phyloP scores from a whole-genome alignment of 2,113 vertebrate species.

The Syngnathus typhle region DNA sequence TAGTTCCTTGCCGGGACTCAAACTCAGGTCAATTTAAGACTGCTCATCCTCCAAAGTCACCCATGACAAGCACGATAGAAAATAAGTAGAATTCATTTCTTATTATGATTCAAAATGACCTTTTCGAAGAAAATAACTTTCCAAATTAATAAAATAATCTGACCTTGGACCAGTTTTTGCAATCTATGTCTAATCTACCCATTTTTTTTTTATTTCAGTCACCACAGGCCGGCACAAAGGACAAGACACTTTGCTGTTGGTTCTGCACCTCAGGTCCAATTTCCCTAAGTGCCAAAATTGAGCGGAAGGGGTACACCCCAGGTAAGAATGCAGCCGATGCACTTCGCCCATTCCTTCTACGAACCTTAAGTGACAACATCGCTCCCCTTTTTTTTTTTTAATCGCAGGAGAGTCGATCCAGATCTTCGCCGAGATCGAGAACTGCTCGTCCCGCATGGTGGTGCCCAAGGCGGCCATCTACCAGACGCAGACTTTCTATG shows the following conservation, averaged over 20 bases:
- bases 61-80: too few species aligned
- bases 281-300: slow-evolving; percentile 99
- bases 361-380: slow-evolving; percentile 3
- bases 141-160: too few species aligned
- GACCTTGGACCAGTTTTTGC: not conserved
- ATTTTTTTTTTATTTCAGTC: slow-evolving; percentile 69
- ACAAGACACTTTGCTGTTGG: slow-evolving; percentile 99
- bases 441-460: slow-evolving; percentile 95
- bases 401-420: slow-evolving; percentile 92
- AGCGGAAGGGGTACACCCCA: slow-evolving; percentile 98
- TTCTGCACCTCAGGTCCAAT: slow-evolving; percentile 99
- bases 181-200: not conserved
- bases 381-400: not conserved
- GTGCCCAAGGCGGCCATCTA: slow-evolving; percentile 99
- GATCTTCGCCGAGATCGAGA: slow-evolving; percentile 98
- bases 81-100: too few species aligned
- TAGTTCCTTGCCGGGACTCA: not conserved
- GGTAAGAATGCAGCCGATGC: slow-evolving; percentile 67
- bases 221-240: slow-evolving; percentile 99
- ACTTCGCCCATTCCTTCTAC: slow-evolving; percentile 1
- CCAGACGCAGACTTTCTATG: slow-evolving; percentile 98
- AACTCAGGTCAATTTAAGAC: not conserved
- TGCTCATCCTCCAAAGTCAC: too few species aligned
- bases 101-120: too few species aligned
- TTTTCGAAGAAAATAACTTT: too few species aligned